Base-by-base conservation (phyloP, 2,113 vertebrate species). In the Gila orcuttii region DNA sequence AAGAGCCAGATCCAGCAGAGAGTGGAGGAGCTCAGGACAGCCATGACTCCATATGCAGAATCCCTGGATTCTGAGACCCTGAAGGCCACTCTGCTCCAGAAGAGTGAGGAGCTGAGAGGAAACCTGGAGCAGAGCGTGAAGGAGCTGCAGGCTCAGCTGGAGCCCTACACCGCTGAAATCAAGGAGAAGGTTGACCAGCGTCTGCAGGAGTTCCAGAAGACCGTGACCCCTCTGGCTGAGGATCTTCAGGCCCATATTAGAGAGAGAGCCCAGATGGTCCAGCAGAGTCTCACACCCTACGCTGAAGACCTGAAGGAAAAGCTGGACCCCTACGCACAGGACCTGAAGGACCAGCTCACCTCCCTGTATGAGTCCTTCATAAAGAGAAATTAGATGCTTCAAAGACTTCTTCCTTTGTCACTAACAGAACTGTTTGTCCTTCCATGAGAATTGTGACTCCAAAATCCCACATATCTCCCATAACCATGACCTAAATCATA, bases 21-120 rank as follows among this genome's bases (percentile, higher is more conserved):
- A 84, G 85, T 98, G 86, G 93, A 97, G 85, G 94, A 94, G 64
- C 91, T 98, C 31, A 94, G 88, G 31, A 86, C 23, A 0, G 93
- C 93, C 21, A 92, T 94, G 0, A 87, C 88, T 73, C 81, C 90
- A 19, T 87, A 90, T 31, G 90, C 89, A 0, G 86, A 93, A 28
- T 62, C 90, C 83, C 88, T 93, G 85, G 88, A 89, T 50, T 17
- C 91, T 2, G 89, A 92, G 19, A 57, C 90, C 57, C 9, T 94
- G 74, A 89, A 89, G 79, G 28, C 82, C 21, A 45, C 82, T 3
- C 50, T 93, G 47, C 69, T 90, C 79, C 75, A 90, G 80, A 92
- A 88, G 75, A 91, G 55, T 9, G 82, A 91, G 59, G 86, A 93
- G 81, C 87, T 95, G 86, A 89, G 60, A 59, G 85, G 0, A 8